Evolutionary conservation across 2,888 invertebrate species (phyloP).

Genomic region (Pachliopta kotzebuea): DNA sequence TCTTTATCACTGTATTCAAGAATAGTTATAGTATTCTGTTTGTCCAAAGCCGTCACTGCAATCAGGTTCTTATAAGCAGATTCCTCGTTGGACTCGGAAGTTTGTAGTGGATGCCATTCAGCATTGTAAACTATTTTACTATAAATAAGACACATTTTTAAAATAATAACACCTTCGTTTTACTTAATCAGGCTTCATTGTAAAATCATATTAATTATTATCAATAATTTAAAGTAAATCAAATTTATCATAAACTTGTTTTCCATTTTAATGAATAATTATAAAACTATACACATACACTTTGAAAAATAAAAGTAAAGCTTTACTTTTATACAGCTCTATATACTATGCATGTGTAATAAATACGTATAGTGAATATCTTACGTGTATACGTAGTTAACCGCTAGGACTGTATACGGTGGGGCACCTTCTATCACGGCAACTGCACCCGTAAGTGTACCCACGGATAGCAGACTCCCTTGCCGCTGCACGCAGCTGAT

Average conservation of each 20-base stretch:
- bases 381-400: slow-evolving; percentile 54
- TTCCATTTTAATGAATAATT: no score
- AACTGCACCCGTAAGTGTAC: slow-evolving; percentile 82
- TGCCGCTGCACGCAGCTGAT: slow-evolving; percentile 43
- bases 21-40: slow-evolving; percentile 69
- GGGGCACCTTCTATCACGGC: slow-evolving; percentile 42
- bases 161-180: background rate
- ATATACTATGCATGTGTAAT: background rate
- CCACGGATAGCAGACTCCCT: slow-evolving; percentile 49
- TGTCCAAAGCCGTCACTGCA: slow-evolving; percentile 78
- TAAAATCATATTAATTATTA: no score
- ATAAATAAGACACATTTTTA: slow-evolving; percentile 13
- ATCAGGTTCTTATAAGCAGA: slow-evolving; percentile 83
- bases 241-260: no score
- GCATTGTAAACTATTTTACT: slow-evolving; percentile 84
- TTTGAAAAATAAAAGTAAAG: background rate
- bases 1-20: slow-evolving; percentile 51
- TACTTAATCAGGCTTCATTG: background rate
- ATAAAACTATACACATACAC: no score
- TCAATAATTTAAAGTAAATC: no score
- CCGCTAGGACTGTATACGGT: slow-evolving; percentile 39
- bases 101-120: slow-evolving; percentile 87
- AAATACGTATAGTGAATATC: slow-evolving; percentile 17
- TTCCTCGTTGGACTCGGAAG: slow-evolving; percentile 72
- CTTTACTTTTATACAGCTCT: background rate